Evolutionary conservation across 2,113 vertebrate species (phyloP), one percentile per base, ranked within the genome.

Genomic region (Gasterosteus nipponicus): DNA sequence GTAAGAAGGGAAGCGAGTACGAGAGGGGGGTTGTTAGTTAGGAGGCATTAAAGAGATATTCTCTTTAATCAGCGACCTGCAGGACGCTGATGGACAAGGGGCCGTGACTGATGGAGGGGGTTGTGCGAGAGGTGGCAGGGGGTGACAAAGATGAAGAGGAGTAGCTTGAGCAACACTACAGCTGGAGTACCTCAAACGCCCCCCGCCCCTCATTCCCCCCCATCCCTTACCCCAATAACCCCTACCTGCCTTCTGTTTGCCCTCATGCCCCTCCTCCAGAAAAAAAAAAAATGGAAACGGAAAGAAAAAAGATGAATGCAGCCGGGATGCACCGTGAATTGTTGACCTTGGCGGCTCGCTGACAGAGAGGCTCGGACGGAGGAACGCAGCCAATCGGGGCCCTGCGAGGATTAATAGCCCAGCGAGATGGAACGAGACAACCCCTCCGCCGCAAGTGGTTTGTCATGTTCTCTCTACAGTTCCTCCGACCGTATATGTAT

Each of bases 51-150:
- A 86, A 84, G 67, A 69, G 44, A 82, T 69, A 75, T 80, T 90
- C 71, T 86, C 81, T 91, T 89, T 86, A 90, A 89, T 89, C 77
- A 81, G 59, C 58, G 66, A 84, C 58, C 79, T 80, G 68, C 89
- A 78, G 62, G 82, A 89, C 16, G 83, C 68, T 86, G 92, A 93
- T 78, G 58, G 90, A 91, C 78, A 84, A 72, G 62, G 75, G 87
- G 89, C 82, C 85, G 70, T 87, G 93, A 93, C 74, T 85, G 88
- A 93, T 89, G 89, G 83, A 62, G 70, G 60, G 75, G 74, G 83
- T 9, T 78, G 61, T 57, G 76, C 71, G 61, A 78, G 66, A 71
- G 77, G 72, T 81, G 57, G 72, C 73, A 81, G 29, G 64, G 77
- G 83, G 35, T 75, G 87, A 89, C 78, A 74, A 81, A 86, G 89